These are phyloP conservation scores for Eumerus sabulonum DNA, from an alignment of 2,888 invertebrate genomes.

Conservation along the genomic window DNA sequence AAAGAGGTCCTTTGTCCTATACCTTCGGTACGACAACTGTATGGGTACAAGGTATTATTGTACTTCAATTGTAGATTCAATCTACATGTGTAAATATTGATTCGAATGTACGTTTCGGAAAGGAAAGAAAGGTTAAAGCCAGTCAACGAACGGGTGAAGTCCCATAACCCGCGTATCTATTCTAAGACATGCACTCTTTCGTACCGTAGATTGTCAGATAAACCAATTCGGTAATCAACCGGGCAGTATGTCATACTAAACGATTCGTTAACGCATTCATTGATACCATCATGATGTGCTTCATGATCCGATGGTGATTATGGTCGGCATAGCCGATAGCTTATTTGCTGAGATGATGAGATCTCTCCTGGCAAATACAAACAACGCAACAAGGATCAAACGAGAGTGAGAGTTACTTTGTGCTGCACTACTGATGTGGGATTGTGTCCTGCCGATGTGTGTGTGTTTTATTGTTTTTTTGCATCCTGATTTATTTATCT, in stretches of 20 bases:
- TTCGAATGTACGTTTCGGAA: constrained; percentile 49
- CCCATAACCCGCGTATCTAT: no score
- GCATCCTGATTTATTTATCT: constrained; percentile 19
- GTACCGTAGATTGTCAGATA: constrained; percentile 13
- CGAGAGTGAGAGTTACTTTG: constrained; percentile 41
- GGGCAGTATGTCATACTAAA: constrained; percentile 55
- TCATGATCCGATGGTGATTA: constrained; percentile 60
- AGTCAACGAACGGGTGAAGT: neutral
- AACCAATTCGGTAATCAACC: constrained; percentile 50
- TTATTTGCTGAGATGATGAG: constrained; percentile 64
- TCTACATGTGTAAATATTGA: constrained; percentile 66
- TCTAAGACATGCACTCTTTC: neutral
- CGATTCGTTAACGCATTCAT: constrained; percentile 65
- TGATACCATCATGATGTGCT: constrained; percentile 23
- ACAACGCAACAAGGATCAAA: constrained; percentile 52
- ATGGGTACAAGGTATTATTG: constrained; percentile 39
- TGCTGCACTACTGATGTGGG: constrained; percentile 39
- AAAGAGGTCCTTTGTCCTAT: constrained; percentile 25
- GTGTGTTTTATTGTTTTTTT: constrained; percentile 9
- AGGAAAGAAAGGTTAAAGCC: neutral
- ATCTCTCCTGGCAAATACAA: constrained; percentile 47
- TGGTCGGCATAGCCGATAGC: constrained; percentile 57
- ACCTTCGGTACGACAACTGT: constrained; percentile 29
- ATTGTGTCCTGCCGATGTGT: constrained; percentile 15
- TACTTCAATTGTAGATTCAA: constrained; percentile 63